Conservation (phyloP, 2,888 invertebrate genomes). For the Gasteruption jaculator region DNA sequence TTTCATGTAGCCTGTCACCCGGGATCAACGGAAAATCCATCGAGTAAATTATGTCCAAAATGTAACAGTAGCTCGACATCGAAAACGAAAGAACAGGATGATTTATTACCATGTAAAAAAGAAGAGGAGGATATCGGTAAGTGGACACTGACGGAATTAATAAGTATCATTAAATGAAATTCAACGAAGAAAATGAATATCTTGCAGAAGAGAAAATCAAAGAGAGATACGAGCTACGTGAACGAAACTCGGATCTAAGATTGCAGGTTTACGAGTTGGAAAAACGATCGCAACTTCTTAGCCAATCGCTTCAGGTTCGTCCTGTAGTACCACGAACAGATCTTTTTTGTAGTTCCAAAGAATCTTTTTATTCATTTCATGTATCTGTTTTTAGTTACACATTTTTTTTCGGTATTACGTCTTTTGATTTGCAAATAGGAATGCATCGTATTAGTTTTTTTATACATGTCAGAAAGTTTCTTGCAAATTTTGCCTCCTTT, state of each 20-base stretch:
- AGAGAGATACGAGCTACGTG: constrained; percentile 51
- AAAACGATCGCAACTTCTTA: constrained; percentile 51
- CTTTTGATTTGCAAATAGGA: constrained; percentile 16
- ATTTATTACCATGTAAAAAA: constrained; percentile 26
- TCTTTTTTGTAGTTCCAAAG: constrained; percentile 5
- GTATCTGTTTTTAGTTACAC: constrained; percentile 11
- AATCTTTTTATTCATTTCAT: constrained; percentile 6
- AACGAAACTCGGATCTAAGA: constrained; percentile 52
- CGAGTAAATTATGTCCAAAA: constrained; percentile 53
- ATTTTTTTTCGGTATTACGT: constrained; percentile 23
- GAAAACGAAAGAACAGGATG: constrained; percentile 24
- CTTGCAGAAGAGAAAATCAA: constrained; percentile 52
- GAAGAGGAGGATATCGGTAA: constrained; percentile 43
- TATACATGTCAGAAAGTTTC: constrained; percentile 6
- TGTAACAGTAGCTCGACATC: constrained; percentile 39
- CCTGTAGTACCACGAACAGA: no score
- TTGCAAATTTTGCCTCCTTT: constrained; percentile 13
- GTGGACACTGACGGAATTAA: constrained; percentile 17
- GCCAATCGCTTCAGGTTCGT: constrained; percentile 52
- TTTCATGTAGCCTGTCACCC: constrained; percentile 57
- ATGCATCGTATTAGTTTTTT: constrained; percentile 10
- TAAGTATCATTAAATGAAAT: constrained; percentile 10
- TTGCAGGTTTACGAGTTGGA: constrained; percentile 52
- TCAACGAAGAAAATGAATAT: constrained; percentile 42
- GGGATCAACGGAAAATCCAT: constrained; percentile 50